Evolutionary conservation across 1,140 invertebrate genomes (phyloP).

Genomic region (Acromyrmex charruanus): DNA sequence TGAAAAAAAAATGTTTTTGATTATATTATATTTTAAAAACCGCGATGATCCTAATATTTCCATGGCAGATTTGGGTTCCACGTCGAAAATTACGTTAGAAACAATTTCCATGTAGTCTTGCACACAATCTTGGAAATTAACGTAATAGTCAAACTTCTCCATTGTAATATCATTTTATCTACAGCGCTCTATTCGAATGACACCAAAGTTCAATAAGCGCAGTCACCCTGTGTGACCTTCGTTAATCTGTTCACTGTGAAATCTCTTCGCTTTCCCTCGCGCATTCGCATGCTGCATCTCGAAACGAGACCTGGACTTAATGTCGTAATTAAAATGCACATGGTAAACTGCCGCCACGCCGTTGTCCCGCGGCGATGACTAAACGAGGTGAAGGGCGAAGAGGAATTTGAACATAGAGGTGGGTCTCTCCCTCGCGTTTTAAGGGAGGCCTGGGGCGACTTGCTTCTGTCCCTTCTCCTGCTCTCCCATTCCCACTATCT

Average conservation of each 20-base stretch:
- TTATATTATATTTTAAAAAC: too few relatives aligned
- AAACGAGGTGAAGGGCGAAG: slow-evolving; percentile 69
- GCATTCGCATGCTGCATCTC: slow-evolving; percentile 47
- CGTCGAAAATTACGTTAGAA: too few relatives aligned
- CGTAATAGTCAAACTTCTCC: background rate
- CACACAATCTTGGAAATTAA: too few relatives aligned
- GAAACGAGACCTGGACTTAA: slow-evolving; percentile 78
- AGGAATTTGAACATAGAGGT: background rate
- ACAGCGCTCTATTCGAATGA: background rate
- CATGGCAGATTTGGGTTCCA: too few relatives aligned
- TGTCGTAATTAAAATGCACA: slow-evolving; percentile 84
- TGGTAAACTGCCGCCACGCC: slow-evolving; percentile 76
- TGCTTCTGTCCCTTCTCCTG: background rate
- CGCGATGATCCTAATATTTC: too few relatives aligned
- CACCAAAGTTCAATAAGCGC: slow-evolving; percentile 42
- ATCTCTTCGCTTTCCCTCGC: slow-evolving; percentile 10
- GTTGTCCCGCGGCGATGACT: slow-evolving; percentile 76
- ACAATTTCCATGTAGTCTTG: too few relatives aligned
- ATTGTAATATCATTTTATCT: slow-evolving; percentile 6
- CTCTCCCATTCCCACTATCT: background rate
- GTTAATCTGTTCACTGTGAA: slow-evolving; percentile 34
- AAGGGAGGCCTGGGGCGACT: slow-evolving; percentile 60
- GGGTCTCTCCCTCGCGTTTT: slow-evolving; percentile 42
- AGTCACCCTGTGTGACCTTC: slow-evolving; percentile 23
- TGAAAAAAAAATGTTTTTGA: too few relatives aligned